phyloP scores from a whole-genome alignment of 2,113 vertebrate species.

The Seriola aureovittata region DNA sequence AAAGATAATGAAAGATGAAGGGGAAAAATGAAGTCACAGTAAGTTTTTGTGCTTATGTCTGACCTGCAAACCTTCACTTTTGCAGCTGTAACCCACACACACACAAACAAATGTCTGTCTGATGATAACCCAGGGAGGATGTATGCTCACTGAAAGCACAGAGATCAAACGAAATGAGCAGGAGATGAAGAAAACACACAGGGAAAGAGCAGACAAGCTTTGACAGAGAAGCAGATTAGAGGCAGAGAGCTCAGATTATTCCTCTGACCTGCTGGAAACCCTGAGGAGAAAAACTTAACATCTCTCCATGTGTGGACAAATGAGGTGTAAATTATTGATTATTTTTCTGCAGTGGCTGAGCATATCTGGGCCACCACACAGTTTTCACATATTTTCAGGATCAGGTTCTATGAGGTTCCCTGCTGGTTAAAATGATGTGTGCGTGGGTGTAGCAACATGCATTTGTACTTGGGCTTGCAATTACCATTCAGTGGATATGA shows the following conservation, averaged over 20 bases:
- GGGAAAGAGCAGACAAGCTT: constrained; percentile 25
- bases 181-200: constrained; percentile 20
- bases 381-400: constrained; percentile 18
- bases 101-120: background rate
- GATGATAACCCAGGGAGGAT: constrained; percentile 2
- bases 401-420: background rate
- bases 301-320: constrained; percentile 35
- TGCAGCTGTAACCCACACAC: background rate
- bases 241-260: constrained; percentile 20
- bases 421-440: constrained; percentile 13
- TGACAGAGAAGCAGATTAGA: constrained; percentile 33
- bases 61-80: constrained; percentile 24
- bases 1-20: background rate
- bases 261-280: constrained; percentile 37
- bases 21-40: constrained; percentile 4
- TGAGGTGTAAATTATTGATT: constrained; percentile 60
- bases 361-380: constrained; percentile 43
- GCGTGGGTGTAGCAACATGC: background rate
- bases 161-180: constrained; percentile 26
- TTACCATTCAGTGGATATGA: background rate
- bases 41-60: background rate
- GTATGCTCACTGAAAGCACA: background rate
- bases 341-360: constrained; percentile 31
- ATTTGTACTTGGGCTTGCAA: background rate
- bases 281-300: constrained; percentile 12